phyloP scores from a whole-genome alignment of 2,113 vertebrate genomes.

The Phoenicopterus ruber region DNA sequence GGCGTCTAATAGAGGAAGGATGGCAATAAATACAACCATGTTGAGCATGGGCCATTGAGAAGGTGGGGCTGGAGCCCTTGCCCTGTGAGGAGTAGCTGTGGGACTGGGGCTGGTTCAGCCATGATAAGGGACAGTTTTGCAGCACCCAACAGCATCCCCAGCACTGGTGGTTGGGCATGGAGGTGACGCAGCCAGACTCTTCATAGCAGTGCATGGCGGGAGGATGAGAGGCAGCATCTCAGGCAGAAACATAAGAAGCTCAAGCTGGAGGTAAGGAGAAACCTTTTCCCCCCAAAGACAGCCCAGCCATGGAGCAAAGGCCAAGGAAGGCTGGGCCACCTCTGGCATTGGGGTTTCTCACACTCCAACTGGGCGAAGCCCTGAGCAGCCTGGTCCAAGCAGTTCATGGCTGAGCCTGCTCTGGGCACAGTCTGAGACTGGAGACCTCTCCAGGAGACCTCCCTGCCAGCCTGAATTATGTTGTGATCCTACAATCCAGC shows the following conservation, averaged over 20 bases:
- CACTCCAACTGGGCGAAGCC: neutral
- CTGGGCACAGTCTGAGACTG: neutral
- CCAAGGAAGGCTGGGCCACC: neutral
- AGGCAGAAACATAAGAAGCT: neutral
- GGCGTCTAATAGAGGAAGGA: neutral
- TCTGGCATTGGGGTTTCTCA: neutral
- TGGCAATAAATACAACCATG: neutral
- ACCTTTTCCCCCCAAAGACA: neutral
- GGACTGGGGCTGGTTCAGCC: neutral
- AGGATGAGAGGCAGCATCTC: neutral
- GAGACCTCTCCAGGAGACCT: neutral
- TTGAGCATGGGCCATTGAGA: neutral
- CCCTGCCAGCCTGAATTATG: neutral
- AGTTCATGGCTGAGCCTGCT: neutral
- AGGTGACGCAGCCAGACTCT: neutral
- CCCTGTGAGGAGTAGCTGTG: neutral
- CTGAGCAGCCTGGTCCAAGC: neutral
- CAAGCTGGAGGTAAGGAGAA: neutral
- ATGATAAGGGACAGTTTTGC: neutral
- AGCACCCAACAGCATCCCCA: neutral
- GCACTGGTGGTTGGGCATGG: neutral
- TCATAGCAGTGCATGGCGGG: fast-evolving
- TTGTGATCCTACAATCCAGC: neutral
- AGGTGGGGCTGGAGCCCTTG: neutral
- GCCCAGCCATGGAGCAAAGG: neutral